Conservation (phyloP, 2,113 vertebrate species). For the Azemiops feae region DNA sequence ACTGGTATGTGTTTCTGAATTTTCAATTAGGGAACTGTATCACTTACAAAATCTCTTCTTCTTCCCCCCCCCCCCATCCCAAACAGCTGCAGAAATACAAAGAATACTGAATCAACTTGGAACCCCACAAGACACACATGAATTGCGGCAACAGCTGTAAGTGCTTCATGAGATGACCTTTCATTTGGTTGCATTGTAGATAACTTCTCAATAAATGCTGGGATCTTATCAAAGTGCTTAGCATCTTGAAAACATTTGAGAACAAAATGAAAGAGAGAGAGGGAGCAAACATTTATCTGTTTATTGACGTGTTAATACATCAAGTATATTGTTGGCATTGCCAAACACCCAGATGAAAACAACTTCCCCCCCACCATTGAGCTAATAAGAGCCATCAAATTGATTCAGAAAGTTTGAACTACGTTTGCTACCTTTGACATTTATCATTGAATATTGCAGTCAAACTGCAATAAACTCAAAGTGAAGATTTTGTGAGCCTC, state of each 20-base stretch:
- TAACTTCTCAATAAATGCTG: constrained; percentile 19
- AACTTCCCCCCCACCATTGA: background rate
- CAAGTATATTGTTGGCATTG: background rate
- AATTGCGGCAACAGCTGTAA: constrained; percentile 89
- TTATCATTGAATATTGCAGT: background rate
- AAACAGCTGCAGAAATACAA: constrained; percentile 89
- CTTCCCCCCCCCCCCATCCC: constrained; percentile 3
- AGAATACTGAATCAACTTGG: constrained; percentile 85
- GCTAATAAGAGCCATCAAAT: background rate
- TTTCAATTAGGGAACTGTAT: constrained; percentile 37
- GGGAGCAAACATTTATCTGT: background rate
- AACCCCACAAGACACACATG: constrained; percentile 82
- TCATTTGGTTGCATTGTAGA: constrained; percentile 26
- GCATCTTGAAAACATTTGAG: background rate
- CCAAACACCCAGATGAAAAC: background rate
- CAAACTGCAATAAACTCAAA: background rate
- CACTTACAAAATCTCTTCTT: constrained; percentile 36
- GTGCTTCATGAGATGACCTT: constrained; percentile 61
- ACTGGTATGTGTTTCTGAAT: constrained; percentile 21
- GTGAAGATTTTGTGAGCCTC: background rate
- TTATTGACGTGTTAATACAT: background rate
- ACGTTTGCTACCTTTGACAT: background rate
- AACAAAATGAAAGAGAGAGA: background rate
- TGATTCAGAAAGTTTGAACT: background rate
- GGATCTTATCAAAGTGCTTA: background rate